Percentiles rank a stretch among this genome's conserved stretches.
Conservation (phyloP, 2,888 invertebrate genomes). For the Eretmocerus hayati region DNA sequence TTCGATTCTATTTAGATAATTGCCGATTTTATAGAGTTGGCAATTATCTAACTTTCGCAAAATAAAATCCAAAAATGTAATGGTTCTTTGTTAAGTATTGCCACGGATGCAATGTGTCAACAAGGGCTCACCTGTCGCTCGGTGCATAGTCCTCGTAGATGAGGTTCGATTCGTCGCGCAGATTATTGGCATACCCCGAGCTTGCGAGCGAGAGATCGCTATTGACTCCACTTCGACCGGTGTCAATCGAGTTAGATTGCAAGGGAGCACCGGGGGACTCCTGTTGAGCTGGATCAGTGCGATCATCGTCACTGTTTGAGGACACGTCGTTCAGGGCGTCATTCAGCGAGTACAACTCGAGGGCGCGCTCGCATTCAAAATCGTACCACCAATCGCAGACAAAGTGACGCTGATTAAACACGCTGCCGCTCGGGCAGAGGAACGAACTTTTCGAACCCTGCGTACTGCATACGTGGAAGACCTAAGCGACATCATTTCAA, state of each 20-base stretch:
- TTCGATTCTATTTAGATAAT: too few relatives aligned
- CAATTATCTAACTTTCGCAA: too few relatives aligned
- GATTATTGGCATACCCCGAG: constrained; percentile 25
- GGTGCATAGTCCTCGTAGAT: constrained; percentile 17
- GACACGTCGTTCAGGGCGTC: constrained; percentile 19
- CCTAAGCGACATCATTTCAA: constrained; percentile 35
- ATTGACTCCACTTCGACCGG: constrained; percentile 18
- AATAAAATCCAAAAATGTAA: too few relatives aligned
- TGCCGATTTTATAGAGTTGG: too few relatives aligned
- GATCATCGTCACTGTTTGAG: neutral
- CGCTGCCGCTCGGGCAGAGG: constrained; percentile 52
- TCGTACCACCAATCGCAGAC: constrained; percentile 56
- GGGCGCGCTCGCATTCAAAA: constrained; percentile 45
- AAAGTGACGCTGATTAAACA: constrained; percentile 52
- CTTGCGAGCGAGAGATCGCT: constrained; percentile 30
- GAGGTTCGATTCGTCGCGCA: constrained; percentile 11
- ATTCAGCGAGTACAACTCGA: constrained; percentile 29
- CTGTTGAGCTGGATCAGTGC: neutral
- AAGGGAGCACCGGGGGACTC: neutral
- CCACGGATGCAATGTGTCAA: too few relatives aligned
- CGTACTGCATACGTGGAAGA: constrained; percentile 50
- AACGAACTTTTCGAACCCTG: constrained; percentile 49
- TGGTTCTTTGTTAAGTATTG: too few relatives aligned
- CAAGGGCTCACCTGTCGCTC: constrained; percentile 8
- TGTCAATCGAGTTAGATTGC: constrained; percentile 19